phyloP scores from a whole-genome alignment of 2,797 vertebrate genomes.

The Australoheros facetus region DNA sequence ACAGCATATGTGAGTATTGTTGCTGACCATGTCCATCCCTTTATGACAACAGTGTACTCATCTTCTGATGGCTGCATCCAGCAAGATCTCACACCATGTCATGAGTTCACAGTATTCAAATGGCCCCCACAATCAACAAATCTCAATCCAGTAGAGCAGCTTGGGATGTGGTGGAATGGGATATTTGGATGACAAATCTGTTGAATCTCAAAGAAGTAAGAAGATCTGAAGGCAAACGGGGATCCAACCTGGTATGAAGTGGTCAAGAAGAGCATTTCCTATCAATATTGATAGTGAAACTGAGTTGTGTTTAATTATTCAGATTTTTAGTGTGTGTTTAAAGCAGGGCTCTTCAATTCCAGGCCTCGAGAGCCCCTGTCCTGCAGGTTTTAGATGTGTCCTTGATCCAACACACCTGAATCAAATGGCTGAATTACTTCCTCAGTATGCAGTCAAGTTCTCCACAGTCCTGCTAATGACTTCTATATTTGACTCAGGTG shows the following conservation, averaged over 20 bases:
- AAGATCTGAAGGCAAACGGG: neutral
- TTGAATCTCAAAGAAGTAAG: neutral
- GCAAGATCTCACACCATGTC: neutral
- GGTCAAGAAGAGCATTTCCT: neutral
- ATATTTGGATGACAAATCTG: fast-evolving
- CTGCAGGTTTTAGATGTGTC: too few relatives aligned
- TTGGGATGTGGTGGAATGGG: neutral
- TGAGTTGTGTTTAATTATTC: neutral
- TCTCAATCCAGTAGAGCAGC: neutral
- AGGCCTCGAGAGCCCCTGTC: too few relatives aligned
- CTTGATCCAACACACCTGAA: too few relatives aligned
- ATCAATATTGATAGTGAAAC: neutral
- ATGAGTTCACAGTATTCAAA: neutral
- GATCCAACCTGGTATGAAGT: neutral
- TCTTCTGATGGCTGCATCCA: neutral
- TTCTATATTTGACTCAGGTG: too few relatives aligned
- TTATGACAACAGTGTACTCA: neutral
- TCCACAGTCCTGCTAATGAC: too few relatives aligned
- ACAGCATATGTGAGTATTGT: neutral
- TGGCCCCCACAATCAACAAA: neutral
- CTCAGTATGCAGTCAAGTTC: too few relatives aligned
- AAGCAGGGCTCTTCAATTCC: too few relatives aligned
- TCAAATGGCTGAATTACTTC: too few relatives aligned
- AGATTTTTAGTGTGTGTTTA: neutral
- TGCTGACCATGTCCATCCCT: neutral